phyloP scores from a whole-genome alignment of 2,797 vertebrate species.

The Oreortyx pictus region DNA sequence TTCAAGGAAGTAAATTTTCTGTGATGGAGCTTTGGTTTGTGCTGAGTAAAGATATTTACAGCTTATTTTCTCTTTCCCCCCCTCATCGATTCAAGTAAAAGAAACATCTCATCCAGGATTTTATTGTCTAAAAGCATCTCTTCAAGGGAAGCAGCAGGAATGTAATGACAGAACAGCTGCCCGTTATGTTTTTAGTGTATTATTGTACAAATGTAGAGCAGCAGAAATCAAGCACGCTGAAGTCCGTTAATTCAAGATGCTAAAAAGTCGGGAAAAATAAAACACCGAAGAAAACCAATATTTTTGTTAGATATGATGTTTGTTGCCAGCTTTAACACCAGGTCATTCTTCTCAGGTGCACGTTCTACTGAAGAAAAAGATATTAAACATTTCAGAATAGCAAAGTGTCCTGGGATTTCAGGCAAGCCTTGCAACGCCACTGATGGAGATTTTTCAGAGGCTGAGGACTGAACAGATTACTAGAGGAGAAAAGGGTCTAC shows the following conservation, averaged over 20 bases:
- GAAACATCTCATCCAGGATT: background rate
- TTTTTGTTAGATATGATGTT: background rate
- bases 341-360: background rate
- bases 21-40: background rate
- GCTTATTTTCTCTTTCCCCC: rapidly evolving
- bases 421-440: background rate
- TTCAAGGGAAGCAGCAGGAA: background rate
- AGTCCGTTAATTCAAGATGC: background rate
- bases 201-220: background rate
- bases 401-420: background rate
- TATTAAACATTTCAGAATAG: background rate
- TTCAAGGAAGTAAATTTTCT: background rate
- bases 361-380: background rate
- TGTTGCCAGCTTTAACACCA: background rate
- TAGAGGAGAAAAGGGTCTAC: background rate
- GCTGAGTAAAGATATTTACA: background rate
- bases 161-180: background rate
- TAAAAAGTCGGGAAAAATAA: background rate
- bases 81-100: background rate
- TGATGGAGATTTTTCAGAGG: background rate
- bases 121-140: background rate
- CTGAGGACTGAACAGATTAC: background rate
- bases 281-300: background rate
- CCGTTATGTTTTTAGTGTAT: background rate
- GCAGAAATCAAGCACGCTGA: background rate